A percentile compares a stretch with the other conserved stretches of the same genome.
phyloP scores from a whole-genome alignment of 2,797 vertebrate genomes.

The Neostethus bicornis region DNA sequence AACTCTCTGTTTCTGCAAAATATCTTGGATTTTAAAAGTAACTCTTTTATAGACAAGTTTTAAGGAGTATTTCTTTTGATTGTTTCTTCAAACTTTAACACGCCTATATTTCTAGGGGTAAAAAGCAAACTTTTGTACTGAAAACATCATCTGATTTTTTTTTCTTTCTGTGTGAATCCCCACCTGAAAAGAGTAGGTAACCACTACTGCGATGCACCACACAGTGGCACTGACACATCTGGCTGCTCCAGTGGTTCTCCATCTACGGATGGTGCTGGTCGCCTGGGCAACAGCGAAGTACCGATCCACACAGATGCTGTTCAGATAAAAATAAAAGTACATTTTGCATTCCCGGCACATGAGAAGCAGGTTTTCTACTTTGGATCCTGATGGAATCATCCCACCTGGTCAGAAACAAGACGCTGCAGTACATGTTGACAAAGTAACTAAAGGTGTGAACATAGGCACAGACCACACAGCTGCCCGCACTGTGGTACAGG shows the following conservation, averaged over 20 bases:
- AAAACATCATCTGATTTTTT: no score
- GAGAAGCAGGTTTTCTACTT: neutral
- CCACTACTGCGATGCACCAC: slow-evolving; percentile 88
- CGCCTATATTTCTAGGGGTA: no score
- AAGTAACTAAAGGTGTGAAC: slow-evolving; percentile 93
- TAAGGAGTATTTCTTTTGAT: no score
- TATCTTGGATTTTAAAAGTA: neutral
- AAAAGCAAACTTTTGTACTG: no score
- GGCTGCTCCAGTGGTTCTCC: slow-evolving; percentile 86
- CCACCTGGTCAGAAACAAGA: slow-evolving; percentile 89
- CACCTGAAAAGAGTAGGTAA: slow-evolving; percentile 89
- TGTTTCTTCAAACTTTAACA: no score
- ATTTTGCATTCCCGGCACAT: neutral
- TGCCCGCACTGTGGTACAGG: slow-evolving; percentile 84
- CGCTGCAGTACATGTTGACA: slow-evolving; percentile 97
- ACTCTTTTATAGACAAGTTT: neutral
- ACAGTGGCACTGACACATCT: slow-evolving; percentile 83
- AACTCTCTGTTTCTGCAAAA: neutral
- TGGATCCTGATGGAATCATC: neutral
- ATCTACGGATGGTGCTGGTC: slow-evolving; percentile 82
- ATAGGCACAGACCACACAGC: slow-evolving; percentile 85
- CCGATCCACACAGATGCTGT: slow-evolving; percentile 92
- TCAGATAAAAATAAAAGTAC: neutral
- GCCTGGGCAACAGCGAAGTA: slow-evolving; percentile 91
- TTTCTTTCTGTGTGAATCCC: slow-evolving; percentile 4